Percentiles rank a stretch among this genome's conserved stretches.
Evolutionary conservation across 1,140 invertebrate species (phyloP).

Genomic region (Choristoneura fumiferana): DNA sequence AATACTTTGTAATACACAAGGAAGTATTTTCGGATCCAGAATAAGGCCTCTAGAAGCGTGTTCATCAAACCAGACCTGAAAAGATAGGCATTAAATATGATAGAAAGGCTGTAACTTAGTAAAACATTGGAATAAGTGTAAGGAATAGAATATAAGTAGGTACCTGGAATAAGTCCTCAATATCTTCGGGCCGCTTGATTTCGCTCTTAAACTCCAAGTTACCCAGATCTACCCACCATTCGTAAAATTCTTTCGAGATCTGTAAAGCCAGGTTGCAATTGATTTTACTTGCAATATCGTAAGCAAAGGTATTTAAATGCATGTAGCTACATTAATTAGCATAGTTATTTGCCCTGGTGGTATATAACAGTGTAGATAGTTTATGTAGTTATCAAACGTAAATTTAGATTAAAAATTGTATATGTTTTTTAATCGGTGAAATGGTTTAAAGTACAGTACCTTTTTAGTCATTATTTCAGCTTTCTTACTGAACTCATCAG

Average conservation of each 20-base stretch:
- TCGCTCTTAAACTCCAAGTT: conserved; percentile 72
- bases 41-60: conserved; percentile 74
- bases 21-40: conserved; percentile 67
- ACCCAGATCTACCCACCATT: conserved; percentile 79
- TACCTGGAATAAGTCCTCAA: conserved; percentile 72
- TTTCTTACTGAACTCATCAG: conserved; percentile 73
- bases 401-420: conserved; percentile 4
- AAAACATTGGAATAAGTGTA: too few relatives aligned
- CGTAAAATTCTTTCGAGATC: conserved; percentile 80
- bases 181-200: conserved; percentile 65
- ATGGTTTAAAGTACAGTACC: too few relatives aligned
- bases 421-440: too few relatives aligned
- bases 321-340: neutral
- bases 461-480: conserved; percentile 75
- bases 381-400: too few relatives aligned
- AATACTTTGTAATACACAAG: conserved; percentile 67
- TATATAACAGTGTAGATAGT: too few relatives aligned
- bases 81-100: conserved; percentile 28
- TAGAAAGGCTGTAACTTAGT: too few relatives aligned
- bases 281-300: too few relatives aligned
- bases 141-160: conserved; percentile 16
- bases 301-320: neutral
- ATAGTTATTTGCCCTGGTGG: too few relatives aligned
- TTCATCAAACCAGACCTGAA: conserved; percentile 80
- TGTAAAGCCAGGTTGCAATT: too few relatives aligned